Base-by-base conservation (phyloP, 2,888 invertebrate species). In the Adineta ricciae region DNA sequence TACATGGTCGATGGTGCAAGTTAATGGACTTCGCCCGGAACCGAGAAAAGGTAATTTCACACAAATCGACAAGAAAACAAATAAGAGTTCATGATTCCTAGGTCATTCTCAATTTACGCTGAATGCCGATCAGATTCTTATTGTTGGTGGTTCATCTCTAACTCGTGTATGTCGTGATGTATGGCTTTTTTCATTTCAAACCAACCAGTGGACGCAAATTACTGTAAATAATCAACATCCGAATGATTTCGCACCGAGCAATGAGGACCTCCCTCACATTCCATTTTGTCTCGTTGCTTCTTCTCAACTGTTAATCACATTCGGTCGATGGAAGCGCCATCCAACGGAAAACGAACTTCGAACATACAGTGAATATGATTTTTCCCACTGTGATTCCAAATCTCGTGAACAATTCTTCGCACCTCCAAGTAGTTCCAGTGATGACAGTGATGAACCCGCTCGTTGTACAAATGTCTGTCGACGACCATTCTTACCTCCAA, bases 1-100 rank as follows among this genome's bases (percentile, higher is more conserved):
- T 50, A 46, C 73, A 19, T 85, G 85, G 85, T 38, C 83, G 32
- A 56, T 78, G 41, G n/a, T 85, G 14, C 46, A 85, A 24, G 82
- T 84, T 19, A 41, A 78, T 82, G 93, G 92, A 87, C 92, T 92
- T 0, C 93, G 93, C 87, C 96, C 96, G 3, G 92, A 93, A n/a
- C 93, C 95, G 46, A 92, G 97, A 87, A 96, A 96, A 91, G 96
- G 96, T 14, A 97, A 97, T 89, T 36, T 78, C 78, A 3, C 73
- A 8, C 11, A n/a, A 56, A 32, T 21, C 19, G n/a, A 50, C 41
- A 41, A 19, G 11, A 46, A 46, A 46, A 46, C 8, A 11, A 46
- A 46, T 46, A 46, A 5, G 11, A 46, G 11, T 46, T 38, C 41
- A 36, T 78, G 9, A 4, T 78, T 7, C n/a, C 9, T 83, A 27